Conservation (phyloP, 2,113 vertebrate species). For the Gymnarchus niloticus region DNA sequence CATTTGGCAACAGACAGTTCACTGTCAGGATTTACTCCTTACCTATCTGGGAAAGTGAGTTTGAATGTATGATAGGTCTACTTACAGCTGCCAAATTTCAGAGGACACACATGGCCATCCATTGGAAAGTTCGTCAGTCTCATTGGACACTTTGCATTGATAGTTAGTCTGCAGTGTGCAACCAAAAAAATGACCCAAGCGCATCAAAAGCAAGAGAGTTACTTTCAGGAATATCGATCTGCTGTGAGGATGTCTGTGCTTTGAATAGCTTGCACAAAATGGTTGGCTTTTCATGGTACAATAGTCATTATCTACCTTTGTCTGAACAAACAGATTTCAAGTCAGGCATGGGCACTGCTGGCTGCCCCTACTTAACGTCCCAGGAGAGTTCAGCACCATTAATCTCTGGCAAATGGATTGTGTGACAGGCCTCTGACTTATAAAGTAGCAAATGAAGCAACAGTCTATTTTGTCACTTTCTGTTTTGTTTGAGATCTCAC, state of each 20-base stretch:
- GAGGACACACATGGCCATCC: conserved; percentile 69
- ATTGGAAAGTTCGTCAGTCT: conserved; percentile 66
- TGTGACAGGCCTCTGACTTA: background rate
- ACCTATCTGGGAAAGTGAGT: background rate
- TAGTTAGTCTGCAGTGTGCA: conserved; percentile 57
- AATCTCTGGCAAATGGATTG: background rate
- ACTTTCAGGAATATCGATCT: background rate
- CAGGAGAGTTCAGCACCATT: background rate
- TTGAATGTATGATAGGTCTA: background rate
- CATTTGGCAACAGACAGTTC: conserved; percentile 23
- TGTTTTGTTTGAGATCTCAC: too few species aligned
- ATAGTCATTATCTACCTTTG: background rate
- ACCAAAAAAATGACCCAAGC: background rate
- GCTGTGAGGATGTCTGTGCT: background rate
- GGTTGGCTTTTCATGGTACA: background rate
- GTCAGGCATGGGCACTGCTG: too few species aligned
- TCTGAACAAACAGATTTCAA: too few species aligned
- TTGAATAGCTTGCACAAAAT: background rate
- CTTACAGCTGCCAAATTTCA: conserved; percentile 72
- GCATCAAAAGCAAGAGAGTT: background rate
- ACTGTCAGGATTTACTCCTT: background rate
- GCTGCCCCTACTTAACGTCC: background rate
- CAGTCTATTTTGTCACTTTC: background rate
- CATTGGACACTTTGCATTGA: conserved; percentile 69
- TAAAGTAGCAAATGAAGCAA: background rate